Conservation (phyloP, 2,113 vertebrate genomes). For the Morone chrysops region DNA sequence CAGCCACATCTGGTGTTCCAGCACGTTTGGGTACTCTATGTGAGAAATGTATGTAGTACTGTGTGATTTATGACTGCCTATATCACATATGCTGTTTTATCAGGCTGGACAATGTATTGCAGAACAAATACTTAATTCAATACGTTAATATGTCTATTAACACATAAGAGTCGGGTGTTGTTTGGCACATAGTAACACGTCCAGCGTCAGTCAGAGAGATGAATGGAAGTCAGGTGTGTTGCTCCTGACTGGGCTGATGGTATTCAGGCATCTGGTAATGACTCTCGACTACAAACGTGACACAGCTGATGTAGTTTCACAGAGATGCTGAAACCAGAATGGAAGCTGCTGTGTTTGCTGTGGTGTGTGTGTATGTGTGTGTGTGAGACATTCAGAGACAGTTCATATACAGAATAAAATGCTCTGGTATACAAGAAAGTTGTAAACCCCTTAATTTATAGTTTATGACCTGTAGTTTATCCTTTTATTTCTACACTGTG, state of each 20-base stretch:
- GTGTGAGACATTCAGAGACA: not conserved
- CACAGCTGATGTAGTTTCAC: constrained; percentile 8
- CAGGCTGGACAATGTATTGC: not conserved
- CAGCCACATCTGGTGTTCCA: constrained; percentile 10
- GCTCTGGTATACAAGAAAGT: not conserved
- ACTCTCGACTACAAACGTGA: not conserved
- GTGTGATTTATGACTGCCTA: not conserved
- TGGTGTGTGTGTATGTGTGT: not conserved
- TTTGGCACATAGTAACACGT: not conserved
- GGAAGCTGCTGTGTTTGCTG: not conserved
- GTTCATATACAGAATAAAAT: not conserved
- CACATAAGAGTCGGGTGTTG: not conserved
- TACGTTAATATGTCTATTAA: not conserved
- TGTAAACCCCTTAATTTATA: not conserved
- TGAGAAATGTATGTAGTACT: not conserved
- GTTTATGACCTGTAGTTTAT: not conserved
- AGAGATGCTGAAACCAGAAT: constrained; percentile 19
- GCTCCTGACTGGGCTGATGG: constrained; percentile 4
- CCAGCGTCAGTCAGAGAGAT: not conserved
- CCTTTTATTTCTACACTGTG: not conserved
- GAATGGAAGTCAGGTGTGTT: constrained; percentile 4
- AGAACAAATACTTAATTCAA: not conserved
- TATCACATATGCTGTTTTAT: not conserved
- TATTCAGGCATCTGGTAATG: constrained; percentile 2
- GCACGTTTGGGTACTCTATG: not conserved